Evolutionary conservation across 2,888 invertebrate species (phyloP), one percentile per base, ranked within the genome.

Genomic region (Philaethria dido): DNA sequence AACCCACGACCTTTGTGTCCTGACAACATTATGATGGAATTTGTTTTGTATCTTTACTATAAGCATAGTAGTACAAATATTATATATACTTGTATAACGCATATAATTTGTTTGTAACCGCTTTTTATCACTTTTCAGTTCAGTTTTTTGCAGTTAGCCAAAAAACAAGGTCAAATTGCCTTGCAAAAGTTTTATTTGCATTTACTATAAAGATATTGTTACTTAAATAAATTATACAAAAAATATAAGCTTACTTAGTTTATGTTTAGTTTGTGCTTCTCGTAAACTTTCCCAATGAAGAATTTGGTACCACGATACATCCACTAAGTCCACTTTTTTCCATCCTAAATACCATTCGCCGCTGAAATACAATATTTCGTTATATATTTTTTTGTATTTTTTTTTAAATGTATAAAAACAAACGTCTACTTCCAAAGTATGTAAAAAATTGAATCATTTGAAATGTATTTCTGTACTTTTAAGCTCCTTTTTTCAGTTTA

Each of bases 301-400:
- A 73, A 99, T 94, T 86, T 98, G 97, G 87, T 99, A 99, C 99
- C 99, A 99, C 18, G 99, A 99, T 52, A 97, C 95, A 69, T 98
- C 98, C 80, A 96, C 95, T 64, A 99, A 94, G 80, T 98, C 97
- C n/a, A 95, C 94, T 84, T 97, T 96, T 77, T 95, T 95, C 93
- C 97, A 98, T 70, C 99, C 99, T 88, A 99, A 94, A 88, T 99
- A 98, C 94, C 98, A 98, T 93, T 99, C 98, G 63, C 98, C 99
- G 83, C 99, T 99, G 94, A 62, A 95, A 95, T n/a, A 82, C 91
- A 84, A 78, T 45, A 11, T 25, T n/a, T 16, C 1, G 16, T 2
- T 42, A 59, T 59, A n/a, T n/a, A n/a, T n/a, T n/a, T n/a, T n/a
- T n/a, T n/a, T n/a, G n/a, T n/a, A n/a, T n/a, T n/a, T n/a, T n/a